Percentiles rank a stretch among this genome's conserved stretches.
Evolutionary conservation across 2,113 vertebrate species (phyloP).

Genomic region (Chionis minor): DNA sequence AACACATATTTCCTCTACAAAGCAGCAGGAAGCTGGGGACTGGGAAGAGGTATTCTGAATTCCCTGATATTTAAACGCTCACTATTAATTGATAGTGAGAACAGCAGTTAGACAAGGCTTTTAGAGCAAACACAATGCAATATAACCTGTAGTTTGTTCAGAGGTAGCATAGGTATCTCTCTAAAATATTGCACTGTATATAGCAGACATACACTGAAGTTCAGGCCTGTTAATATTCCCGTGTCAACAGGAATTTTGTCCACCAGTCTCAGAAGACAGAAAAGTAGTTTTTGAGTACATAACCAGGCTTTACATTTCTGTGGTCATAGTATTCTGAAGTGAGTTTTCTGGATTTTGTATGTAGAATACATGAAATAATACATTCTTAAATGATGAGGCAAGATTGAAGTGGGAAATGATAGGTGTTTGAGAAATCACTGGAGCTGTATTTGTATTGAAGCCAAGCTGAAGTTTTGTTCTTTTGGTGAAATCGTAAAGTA

Average conservation of each 20-base stretch:
- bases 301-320: neutral
- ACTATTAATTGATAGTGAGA: neutral
- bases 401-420: neutral
- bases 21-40: neutral
- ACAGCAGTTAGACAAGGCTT: neutral
- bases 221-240: neutral
- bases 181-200: neutral
- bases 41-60: neutral
- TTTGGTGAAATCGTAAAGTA: neutral
- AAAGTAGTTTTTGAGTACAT: neutral
- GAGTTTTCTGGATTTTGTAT: neutral
- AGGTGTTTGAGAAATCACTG: neutral
- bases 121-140: neutral
- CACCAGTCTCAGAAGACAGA: neutral
- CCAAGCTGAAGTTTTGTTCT: neutral
- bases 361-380: neutral
- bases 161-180: neutral
- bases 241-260: neutral
- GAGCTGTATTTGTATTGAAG: neutral
- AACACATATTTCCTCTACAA: neutral
- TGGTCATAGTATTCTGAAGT: neutral
- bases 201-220: neutral
- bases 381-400: neutral
- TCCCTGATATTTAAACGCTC: neutral
- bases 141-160: neutral